Conservation (phyloP, 64 coral and sea anemone species). For the Stylophora pistillata region DNA sequence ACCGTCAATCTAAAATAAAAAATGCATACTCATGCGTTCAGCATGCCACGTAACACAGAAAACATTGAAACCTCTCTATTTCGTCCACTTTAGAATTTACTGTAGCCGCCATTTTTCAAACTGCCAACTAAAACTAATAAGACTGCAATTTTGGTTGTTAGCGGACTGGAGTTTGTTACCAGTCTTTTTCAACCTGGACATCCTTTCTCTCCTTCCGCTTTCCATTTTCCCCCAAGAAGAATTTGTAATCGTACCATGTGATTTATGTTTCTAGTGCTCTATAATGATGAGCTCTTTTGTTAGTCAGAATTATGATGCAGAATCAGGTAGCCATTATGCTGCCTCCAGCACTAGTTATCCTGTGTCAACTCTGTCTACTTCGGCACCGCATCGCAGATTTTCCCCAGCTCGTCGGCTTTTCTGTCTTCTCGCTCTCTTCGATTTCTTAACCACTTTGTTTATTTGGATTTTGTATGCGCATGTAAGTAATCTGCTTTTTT, state of each 20-base stretch:
- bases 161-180: not conserved
- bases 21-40: not conserved
- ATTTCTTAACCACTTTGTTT: slow-evolving; percentile 78
- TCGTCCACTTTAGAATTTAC: slow-evolving; percentile 1
- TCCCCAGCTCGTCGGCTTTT: slow-evolving; percentile 74
- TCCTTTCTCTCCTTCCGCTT: not conserved
- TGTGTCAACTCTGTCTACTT: not conserved
- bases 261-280: not conserved
- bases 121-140: slow-evolving; percentile 9
- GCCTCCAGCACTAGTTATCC: not conserved
- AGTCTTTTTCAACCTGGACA: not conserved
- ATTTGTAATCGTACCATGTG: not conserved
- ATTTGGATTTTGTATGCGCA: slow-evolving; percentile 85
- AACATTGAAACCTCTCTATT: not conserved
- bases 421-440: slow-evolving; percentile 77
- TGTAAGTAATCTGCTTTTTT: slow-evolving; percentile 55
- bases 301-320: not conserved
- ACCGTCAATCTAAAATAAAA: not conserved
- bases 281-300: slow-evolving; percentile 13
- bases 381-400: slow-evolving; percentile 51
- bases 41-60: not conserved
- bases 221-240: not conserved
- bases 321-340: not conserved
- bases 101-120: slow-evolving; percentile 7
- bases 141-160: not conserved